Evolutionary conservation across 2,113 vertebrate species (phyloP).

Genomic region (Jaculus jaculus): DNA sequence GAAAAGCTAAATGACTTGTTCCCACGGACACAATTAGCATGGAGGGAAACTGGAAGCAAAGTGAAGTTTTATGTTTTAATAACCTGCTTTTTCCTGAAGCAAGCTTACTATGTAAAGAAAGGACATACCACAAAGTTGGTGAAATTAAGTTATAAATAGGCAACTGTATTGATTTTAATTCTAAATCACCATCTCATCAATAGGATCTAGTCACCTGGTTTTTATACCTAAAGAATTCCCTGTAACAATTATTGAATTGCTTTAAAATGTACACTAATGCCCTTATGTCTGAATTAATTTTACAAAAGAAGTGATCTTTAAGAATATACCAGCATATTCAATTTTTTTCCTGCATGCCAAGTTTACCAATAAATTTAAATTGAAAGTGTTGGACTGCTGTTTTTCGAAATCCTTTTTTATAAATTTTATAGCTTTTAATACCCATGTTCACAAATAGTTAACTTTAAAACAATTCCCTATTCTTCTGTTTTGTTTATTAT

Average conservation of each 20-base stretch:
- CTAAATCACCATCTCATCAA: slow-evolving; percentile 17
- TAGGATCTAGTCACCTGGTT: neutral
- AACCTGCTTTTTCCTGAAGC: neutral
- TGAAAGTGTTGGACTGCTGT: slow-evolving; percentile 77
- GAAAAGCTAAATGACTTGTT: neutral
- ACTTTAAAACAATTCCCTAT: slow-evolving; percentile 73
- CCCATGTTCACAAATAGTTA: slow-evolving; percentile 68
- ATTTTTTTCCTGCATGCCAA: slow-evolving; percentile 59
- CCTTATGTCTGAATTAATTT: slow-evolving; percentile 13
- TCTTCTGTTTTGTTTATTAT: slow-evolving; percentile 75
- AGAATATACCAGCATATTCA: slow-evolving; percentile 39
- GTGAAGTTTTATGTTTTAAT: neutral
- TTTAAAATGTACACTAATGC: slow-evolving; percentile 40
- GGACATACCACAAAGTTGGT: neutral
- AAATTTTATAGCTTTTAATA: slow-evolving; percentile 72
- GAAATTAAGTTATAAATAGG: slow-evolving; percentile 30
- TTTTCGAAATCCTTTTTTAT: slow-evolving; percentile 74
- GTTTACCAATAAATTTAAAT: slow-evolving; percentile 72
- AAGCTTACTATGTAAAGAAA: slow-evolving; percentile 6
- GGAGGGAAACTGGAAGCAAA: neutral
- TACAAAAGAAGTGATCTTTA: slow-evolving; percentile 40
- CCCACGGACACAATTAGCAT: neutral
- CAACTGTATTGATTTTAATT: slow-evolving; percentile 61
- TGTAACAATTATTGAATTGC: neutral
- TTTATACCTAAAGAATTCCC: neutral